Conservation (phyloP, 2,888 invertebrate species). For the Drosophila helvetica region DNA sequence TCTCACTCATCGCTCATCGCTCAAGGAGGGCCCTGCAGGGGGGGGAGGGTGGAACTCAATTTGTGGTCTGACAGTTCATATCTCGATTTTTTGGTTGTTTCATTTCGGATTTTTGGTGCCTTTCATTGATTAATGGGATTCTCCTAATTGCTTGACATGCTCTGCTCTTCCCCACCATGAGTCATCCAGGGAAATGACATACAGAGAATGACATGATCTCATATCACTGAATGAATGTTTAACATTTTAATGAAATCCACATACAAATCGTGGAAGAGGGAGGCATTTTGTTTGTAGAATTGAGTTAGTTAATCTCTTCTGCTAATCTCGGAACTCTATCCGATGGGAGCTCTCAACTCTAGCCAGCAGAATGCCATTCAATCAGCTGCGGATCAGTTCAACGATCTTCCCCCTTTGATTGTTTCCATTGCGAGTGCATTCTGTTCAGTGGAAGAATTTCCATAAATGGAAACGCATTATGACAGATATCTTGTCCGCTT, state of each 20-base stretch:
- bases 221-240: neutral
- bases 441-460: neutral
- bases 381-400: neutral
- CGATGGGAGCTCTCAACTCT: neutral
- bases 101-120: neutral
- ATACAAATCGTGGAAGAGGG: neutral
- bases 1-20: neutral
- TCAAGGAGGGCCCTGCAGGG: neutral
- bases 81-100: neutral
- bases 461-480: constrained; percentile 18
- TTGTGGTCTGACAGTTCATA: neutral
- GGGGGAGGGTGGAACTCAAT: neutral
- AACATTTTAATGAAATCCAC: neutral
- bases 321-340: no score
- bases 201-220: neutral
- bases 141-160: neutral
- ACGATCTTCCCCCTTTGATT: neutral
- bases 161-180: neutral
- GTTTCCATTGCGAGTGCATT: no score
- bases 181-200: neutral
- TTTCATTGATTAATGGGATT: neutral
- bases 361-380: neutral
- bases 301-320: neutral
- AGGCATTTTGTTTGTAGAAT: neutral
- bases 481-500: constrained; percentile 13